Percentiles rank a stretch among this genome's conserved stretches.
phyloP scores from a whole-genome alignment of 2,797 vertebrate genomes.

The Pachyuromys duprasi region DNA sequence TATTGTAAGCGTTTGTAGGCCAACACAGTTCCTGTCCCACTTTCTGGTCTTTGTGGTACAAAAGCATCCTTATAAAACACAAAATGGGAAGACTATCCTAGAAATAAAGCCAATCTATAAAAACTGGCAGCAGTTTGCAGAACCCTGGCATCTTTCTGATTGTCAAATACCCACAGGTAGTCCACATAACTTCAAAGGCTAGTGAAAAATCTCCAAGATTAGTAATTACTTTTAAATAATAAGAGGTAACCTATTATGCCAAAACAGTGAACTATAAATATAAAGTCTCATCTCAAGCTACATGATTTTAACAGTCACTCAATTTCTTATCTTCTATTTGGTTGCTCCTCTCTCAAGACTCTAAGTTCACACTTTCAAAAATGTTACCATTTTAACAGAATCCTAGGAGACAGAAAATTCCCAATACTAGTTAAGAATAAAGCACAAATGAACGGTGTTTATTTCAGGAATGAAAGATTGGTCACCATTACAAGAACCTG shows the following conservation, averaged over 20 bases:
- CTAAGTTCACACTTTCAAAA: background rate
- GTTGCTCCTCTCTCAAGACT: background rate
- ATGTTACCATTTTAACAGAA: background rate
- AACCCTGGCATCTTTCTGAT: background rate
- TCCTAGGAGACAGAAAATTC: conserved; percentile 8
- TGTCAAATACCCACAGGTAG: background rate
- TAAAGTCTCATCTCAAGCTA: background rate
- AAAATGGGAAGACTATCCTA: background rate
- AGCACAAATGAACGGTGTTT: background rate
- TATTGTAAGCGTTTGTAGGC: background rate
- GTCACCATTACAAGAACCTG: background rate
- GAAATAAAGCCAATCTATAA: conserved; percentile 52
- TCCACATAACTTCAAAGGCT: conserved; percentile 47
- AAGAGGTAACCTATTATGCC: background rate
- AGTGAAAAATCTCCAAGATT: conserved; percentile 30
- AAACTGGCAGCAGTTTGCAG: background rate
- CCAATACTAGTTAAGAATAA: background rate
- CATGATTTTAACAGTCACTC: background rate
- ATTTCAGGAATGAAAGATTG: background rate
- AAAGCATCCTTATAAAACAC: conserved; percentile 46
- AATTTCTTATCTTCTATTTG: background rate
- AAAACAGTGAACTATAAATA: background rate
- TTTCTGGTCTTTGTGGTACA: conserved; percentile 31
- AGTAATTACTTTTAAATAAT: conserved; percentile 27
- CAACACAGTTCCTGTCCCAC: background rate